Evolutionary conservation across 2,113 vertebrate species (phyloP).

Genomic region (Petromus typicus): DNA sequence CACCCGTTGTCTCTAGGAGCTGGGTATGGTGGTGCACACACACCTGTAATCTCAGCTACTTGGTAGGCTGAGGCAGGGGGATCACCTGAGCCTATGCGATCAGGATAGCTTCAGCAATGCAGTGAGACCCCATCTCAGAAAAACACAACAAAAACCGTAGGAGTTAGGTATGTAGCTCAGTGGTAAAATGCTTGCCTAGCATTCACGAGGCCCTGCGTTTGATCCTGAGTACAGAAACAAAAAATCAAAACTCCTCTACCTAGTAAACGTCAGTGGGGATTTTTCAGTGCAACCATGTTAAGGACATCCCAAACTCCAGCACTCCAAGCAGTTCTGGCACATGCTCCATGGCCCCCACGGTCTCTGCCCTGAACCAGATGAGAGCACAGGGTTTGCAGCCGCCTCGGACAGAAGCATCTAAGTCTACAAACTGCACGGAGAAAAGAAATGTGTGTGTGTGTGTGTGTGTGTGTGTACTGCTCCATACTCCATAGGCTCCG

Average conservation of each 20-base stretch:
- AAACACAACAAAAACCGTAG: not conserved
- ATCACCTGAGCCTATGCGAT: not conserved
- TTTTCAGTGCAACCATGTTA: not conserved
- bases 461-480: too few relatives aligned
- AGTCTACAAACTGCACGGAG: not conserved
- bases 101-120: not conserved
- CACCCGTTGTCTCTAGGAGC: not conserved
- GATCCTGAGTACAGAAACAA: not conserved
- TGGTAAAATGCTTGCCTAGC: not conserved
- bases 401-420: fast-evolving
- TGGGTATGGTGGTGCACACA: not conserved
- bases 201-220: not conserved
- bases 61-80: not conserved
- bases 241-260: not conserved
- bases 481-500: not conserved
- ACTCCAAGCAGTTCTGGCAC: not conserved
- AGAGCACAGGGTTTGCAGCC: not conserved
- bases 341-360: not conserved
- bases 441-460: not conserved
- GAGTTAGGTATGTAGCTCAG: not conserved
- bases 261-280: not conserved
- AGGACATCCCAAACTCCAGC: not conserved
- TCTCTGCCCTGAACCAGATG: not conserved
- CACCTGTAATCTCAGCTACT: too few relatives aligned
- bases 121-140: not conserved